Percentiles rank a stretch among this genome's conserved stretches.
These are phyloP conservation scores for Eulemur rufifrons DNA, from an alignment of 2,113 vertebrate species.

Conservation along the genomic window DNA sequence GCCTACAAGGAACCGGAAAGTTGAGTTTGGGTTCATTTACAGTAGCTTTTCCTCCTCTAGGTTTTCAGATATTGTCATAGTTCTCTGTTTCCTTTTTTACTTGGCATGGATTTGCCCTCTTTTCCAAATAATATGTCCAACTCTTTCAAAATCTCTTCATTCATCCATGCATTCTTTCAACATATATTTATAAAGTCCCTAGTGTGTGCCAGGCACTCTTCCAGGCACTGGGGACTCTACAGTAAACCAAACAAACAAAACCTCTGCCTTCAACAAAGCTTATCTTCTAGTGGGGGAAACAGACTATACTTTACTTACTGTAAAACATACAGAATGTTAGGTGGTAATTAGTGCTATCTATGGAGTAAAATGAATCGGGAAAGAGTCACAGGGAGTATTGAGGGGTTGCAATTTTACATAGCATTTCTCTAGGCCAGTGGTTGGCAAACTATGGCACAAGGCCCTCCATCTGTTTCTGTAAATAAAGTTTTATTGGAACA, in stretches of 20 bases:
- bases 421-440: conserved; percentile 27
- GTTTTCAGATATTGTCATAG: conserved; percentile 27
- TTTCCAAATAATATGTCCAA: not conserved
- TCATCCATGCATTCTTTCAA: conserved; percentile 19
- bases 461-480: conserved; percentile 43
- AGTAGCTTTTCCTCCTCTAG: conserved; percentile 1
- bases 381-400: not conserved
- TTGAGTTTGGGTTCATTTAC: conserved; percentile 34
- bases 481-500: conserved; percentile 3
- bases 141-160: not conserved
- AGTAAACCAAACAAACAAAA: conserved; percentile 28
- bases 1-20: conserved; percentile 18
- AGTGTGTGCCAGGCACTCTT: not conserved
- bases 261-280: not conserved
- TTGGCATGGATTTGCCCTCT: not conserved
- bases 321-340: not conserved
- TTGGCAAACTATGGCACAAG: not conserved
- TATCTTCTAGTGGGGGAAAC: not conserved
- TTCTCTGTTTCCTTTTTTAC: not conserved
- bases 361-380: not conserved
- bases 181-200: conserved; percentile 22
- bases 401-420: not conserved
- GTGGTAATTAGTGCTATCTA: not conserved
- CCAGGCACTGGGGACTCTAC: not conserved
- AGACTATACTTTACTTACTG: not conserved